These are phyloP conservation scores for Mellilla xanthometata DNA, from an alignment of 2,888 invertebrate species.

Conservation along the genomic window DNA sequence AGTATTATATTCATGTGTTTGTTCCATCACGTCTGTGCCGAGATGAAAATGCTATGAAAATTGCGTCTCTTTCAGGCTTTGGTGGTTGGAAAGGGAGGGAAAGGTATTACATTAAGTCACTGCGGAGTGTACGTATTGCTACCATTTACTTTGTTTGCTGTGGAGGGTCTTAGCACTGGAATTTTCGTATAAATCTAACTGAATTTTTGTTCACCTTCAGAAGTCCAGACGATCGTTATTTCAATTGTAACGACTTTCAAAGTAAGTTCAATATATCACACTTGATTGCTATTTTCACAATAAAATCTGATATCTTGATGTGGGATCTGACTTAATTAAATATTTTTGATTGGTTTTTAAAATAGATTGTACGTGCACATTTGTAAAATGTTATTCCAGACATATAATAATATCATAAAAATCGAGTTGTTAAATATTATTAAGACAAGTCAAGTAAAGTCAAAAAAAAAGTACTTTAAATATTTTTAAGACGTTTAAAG, in stretches of 20 bases:
- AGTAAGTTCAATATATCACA: slow-evolving; percentile 46
- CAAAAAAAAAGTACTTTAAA: too few relatives aligned
- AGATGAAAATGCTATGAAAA: slow-evolving; percentile 78
- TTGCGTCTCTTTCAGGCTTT: slow-evolving; percentile 61
- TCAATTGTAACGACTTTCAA: slow-evolving; percentile 57
- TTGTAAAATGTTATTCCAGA: too few relatives aligned
- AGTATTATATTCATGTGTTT: slow-evolving; percentile 80
- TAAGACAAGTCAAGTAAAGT: too few relatives aligned
- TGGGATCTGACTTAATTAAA: too few relatives aligned
- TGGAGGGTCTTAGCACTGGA: slow-evolving; percentile 53
- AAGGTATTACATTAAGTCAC: slow-evolving; percentile 68
- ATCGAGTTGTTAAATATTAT: too few relatives aligned
- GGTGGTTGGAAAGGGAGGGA: slow-evolving; percentile 56
- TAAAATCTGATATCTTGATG: background rate
- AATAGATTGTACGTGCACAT: too few relatives aligned
- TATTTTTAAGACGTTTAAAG: too few relatives aligned
- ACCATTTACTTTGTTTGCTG: slow-evolving; percentile 65
- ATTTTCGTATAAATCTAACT: slow-evolving; percentile 58
- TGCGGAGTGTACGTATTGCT: slow-evolving; percentile 60
- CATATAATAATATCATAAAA: too few relatives aligned
- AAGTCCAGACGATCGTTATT: slow-evolving; percentile 62
- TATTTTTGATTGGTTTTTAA: too few relatives aligned
- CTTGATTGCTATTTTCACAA: slow-evolving; percentile 33
- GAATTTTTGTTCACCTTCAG: slow-evolving; percentile 67
- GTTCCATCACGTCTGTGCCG: slow-evolving; percentile 74